Conservation (phyloP, 2,888 invertebrate genomes). For the Piscicola geometra region DNA sequence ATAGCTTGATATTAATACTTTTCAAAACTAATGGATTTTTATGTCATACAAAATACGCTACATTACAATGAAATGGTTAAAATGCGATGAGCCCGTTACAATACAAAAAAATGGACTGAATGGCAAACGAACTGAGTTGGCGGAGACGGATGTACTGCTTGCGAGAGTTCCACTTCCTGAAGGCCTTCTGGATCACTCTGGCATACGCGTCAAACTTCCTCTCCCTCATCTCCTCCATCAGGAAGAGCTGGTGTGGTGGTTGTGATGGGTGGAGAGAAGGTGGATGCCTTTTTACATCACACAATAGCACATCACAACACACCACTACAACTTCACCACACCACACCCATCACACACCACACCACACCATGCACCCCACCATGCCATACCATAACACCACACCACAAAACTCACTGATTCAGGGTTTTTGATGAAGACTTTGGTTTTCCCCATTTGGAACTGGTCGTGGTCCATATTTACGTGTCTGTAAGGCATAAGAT, state of each 20-base stretch:
- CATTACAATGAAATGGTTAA: no score
- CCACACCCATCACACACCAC: background rate
- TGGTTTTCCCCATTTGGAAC: slow-evolving; percentile 65
- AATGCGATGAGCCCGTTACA: no score
- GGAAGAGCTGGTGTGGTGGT: slow-evolving; percentile 61
- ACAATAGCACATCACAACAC: background rate
- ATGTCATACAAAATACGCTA: no score
- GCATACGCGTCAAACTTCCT: slow-evolving; percentile 66
- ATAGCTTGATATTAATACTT: no score
- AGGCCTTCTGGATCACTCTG: slow-evolving; percentile 66
- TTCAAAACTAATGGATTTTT: no score
- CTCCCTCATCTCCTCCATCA: slow-evolving; percentile 66
- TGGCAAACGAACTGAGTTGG: slow-evolving; percentile 59
- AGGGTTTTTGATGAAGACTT: slow-evolving; percentile 67
- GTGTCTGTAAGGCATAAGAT: slow-evolving; percentile 58
- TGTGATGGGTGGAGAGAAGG: no score
- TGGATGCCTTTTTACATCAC: background rate
- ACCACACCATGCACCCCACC: background rate
- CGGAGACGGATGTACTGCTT: slow-evolving; percentile 62
- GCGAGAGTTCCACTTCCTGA: slow-evolving; percentile 63
- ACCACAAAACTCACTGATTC: slow-evolving; percentile 51
- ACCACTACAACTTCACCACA: background rate
- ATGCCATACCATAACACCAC: no score
- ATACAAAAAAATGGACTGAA: no score
- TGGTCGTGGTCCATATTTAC: slow-evolving; percentile 63